Evolutionary conservation across 2,888 invertebrate genomes (phyloP).

Genomic region (Nomada hirtipes): DNA sequence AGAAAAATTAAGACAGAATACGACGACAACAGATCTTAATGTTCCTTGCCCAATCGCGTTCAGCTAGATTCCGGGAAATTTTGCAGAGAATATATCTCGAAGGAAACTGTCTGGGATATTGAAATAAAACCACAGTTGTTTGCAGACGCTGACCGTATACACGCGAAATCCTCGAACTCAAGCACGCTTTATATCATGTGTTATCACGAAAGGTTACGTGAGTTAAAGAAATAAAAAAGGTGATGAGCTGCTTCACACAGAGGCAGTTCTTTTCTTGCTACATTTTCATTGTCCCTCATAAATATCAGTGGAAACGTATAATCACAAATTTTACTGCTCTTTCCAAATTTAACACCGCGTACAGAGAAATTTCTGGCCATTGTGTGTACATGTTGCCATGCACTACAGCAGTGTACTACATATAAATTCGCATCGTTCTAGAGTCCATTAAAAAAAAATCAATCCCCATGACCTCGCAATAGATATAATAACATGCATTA

Average conservation of each 20-base stretch:
- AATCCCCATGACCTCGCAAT: too few relatives aligned
- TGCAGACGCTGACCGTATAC: conserved; percentile 33
- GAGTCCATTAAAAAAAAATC: too few relatives aligned
- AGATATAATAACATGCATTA: neutral
- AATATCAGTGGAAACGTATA: conserved; percentile 2
- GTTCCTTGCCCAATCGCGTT: neutral
- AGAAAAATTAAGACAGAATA: neutral
- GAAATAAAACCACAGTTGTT: conserved; percentile 44
- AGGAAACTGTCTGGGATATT: conserved; percentile 17
- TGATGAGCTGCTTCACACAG: conserved; percentile 37
- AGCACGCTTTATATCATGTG: conserved; percentile 42
- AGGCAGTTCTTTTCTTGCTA: conserved; percentile 19
- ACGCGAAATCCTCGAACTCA: conserved; percentile 51
- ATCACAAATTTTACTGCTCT: neutral
- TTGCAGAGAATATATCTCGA: neutral
- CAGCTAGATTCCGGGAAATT: neutral
- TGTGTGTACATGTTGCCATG: neutral
- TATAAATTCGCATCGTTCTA: too few relatives aligned
- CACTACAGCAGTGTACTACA: too few relatives aligned
- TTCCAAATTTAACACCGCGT: neutral
- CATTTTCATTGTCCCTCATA: neutral
- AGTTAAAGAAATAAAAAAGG: conserved; percentile 45
- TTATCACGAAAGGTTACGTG: conserved; percentile 55
- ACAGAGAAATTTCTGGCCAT: too few relatives aligned
- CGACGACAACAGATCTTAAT: neutral